Conservation (phyloP, 2,797 vertebrate genomes). For the Sebastes umbrosus region DNA sequence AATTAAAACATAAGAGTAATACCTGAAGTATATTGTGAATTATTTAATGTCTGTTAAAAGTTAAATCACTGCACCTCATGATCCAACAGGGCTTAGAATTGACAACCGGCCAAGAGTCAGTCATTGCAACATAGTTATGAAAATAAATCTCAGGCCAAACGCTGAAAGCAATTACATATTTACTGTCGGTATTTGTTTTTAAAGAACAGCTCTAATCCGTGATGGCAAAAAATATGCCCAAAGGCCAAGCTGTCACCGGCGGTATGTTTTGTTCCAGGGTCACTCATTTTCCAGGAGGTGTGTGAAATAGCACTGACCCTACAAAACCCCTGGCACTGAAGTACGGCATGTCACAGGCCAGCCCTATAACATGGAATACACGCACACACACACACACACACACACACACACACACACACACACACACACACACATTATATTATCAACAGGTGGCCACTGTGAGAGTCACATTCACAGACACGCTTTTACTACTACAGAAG, state of each 20-base stretch:
- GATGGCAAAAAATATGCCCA: conserved; percentile 16
- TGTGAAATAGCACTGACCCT: conserved; percentile 80
- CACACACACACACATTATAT: neutral
- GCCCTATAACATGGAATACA: conserved; percentile 59
- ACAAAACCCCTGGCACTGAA: conserved; percentile 70
- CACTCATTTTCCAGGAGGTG: conserved; percentile 73
- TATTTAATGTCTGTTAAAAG: neutral
- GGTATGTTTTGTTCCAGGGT: conserved; percentile 57
- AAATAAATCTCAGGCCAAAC: neutral
- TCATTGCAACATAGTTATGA: conserved; percentile 2
- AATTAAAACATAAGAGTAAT: neutral
- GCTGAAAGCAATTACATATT: conserved; percentile 23
- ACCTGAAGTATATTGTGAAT: neutral
- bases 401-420: neutral
- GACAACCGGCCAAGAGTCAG: neutral
- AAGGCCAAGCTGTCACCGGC: conserved; percentile 23
- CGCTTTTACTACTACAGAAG: neutral
- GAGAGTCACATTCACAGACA: conserved; percentile 13
- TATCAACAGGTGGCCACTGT: conserved; percentile 56
- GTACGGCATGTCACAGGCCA: conserved; percentile 79
- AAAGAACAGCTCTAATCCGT: neutral
- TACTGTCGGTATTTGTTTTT: conserved; percentile 9
- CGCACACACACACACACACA: neutral
- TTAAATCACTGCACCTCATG: neutral
- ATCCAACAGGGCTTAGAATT: neutral